These are phyloP conservation scores for Drosophila subobscura DNA, from an alignment of 1,140 invertebrate species.

Conservation along the genomic window DNA sequence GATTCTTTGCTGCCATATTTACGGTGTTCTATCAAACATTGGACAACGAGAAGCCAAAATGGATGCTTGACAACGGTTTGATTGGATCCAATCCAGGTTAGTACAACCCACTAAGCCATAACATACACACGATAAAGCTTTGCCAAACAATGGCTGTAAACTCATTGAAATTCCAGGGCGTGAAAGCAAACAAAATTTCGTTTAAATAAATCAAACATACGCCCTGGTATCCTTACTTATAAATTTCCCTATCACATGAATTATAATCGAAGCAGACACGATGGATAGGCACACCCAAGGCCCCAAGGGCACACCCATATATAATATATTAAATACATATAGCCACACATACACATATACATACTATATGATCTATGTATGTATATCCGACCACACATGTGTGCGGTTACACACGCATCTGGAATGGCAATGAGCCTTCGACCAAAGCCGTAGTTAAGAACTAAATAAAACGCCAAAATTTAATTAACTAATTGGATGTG, in stretches of 20 bases:
- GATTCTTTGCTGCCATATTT: conserved; percentile 96
- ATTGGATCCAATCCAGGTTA: conserved; percentile 96
- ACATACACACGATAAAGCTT: too few species aligned
- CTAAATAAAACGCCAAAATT: conserved; percentile 24
- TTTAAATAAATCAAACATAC: conserved; percentile 5
- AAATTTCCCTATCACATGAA: not conserved
- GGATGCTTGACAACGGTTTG: conserved; percentile 91
- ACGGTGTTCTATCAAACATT: conserved; percentile 97
- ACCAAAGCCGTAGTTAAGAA: not conserved
- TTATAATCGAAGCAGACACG: too few species aligned
- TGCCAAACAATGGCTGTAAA: too few species aligned
- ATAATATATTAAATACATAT: too few species aligned
- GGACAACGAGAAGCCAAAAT: conserved; percentile 93
- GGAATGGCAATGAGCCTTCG: conserved; percentile 1
- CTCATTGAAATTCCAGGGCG: too few species aligned
- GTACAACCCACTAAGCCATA: conserved; percentile 6
- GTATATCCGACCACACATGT: too few species aligned
- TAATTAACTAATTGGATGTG: conserved; percentile 55
- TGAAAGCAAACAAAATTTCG: not conserved
- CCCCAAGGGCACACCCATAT: not conserved
- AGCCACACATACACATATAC: too few species aligned
- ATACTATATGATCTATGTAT: too few species aligned
- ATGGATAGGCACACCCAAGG: not conserved
- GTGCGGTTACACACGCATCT: conserved; percentile 1
- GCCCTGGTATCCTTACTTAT: not conserved